Evolutionary conservation across 2,113 vertebrate species (phyloP).

Genomic region (Suncus etruscus): DNA sequence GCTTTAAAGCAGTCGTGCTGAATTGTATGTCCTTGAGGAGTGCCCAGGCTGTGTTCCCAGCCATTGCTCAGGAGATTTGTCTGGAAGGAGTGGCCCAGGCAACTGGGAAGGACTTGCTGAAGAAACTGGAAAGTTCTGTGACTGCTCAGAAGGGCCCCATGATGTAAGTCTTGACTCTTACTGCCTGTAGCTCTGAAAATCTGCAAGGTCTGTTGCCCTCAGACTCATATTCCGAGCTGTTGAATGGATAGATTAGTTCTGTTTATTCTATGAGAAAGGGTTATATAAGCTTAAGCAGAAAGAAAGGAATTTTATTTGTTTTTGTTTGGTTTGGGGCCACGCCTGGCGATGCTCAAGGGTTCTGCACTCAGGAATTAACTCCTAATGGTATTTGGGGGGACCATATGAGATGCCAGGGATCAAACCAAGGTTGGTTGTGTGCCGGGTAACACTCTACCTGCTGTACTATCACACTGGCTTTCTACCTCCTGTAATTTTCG

Average conservation of each 20-base stretch:
- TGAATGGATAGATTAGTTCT: not conserved
- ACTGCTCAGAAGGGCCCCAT: conserved; percentile 88
- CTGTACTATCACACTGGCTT: no score
- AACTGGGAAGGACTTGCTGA: conserved; percentile 80
- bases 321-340: no score
- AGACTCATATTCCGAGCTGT: not conserved
- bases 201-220: not conserved
- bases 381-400: no score
- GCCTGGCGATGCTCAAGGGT: no score
- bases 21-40: conserved; percentile 96
- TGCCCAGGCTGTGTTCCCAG: conserved; percentile 92
- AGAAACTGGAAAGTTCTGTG: conserved; percentile 89
- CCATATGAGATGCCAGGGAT: no score
- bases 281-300: conserved; percentile 4
- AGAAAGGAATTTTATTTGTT: not conserved
- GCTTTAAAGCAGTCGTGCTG: conserved; percentile 88
- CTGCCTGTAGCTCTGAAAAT: not conserved
- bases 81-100: conserved; percentile 72
- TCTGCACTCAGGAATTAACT: no score
- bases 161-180: conserved; percentile 89
- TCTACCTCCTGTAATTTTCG: conserved; percentile 5
- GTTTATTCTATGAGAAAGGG: not conserved
- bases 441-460: no score
- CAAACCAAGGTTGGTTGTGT: no score
- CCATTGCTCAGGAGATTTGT: conserved; percentile 90